These are phyloP conservation scores for Strigops habroptila DNA, from an alignment of 2,113 vertebrate species.

Conservation along the genomic window DNA sequence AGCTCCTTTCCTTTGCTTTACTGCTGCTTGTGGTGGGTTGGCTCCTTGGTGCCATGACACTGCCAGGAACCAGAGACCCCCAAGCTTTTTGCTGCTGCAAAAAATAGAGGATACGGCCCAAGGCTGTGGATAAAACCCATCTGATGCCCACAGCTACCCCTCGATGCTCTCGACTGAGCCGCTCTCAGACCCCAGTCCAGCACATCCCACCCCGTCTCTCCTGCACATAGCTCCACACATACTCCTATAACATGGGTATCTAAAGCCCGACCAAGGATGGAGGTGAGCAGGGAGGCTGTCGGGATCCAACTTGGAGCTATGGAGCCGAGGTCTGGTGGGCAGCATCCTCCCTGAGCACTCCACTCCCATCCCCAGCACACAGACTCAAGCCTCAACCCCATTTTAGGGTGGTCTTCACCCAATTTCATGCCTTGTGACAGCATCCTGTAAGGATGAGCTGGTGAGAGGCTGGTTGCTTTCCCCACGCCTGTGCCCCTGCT, in stretches of 20 bases:
- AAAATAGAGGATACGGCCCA: not conserved
- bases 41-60: not conserved
- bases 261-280: not conserved
- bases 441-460: not conserved
- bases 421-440: fast-evolving
- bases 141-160: fast-evolving
- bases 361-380: fast-evolving
- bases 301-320: not conserved
- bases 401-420: not conserved
- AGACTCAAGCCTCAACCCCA: fast-evolving
- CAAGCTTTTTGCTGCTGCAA: not conserved
- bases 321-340: not conserved
- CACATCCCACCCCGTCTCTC: not conserved
- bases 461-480: fast-evolving
- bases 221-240: fast-evolving
- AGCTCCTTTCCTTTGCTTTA: not conserved
- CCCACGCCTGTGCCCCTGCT: fast-evolving
- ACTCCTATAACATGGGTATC: fast-evolving
- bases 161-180: fast-evolving
- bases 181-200: fast-evolving
- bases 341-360: not conserved
- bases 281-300: not conserved
- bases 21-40: fast-evolving
- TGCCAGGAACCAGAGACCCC: not conserved
- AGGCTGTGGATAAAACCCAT: not conserved